Evolutionary conservation across 2,888 invertebrate species (phyloP).

Genomic region (Labia minor): DNA sequence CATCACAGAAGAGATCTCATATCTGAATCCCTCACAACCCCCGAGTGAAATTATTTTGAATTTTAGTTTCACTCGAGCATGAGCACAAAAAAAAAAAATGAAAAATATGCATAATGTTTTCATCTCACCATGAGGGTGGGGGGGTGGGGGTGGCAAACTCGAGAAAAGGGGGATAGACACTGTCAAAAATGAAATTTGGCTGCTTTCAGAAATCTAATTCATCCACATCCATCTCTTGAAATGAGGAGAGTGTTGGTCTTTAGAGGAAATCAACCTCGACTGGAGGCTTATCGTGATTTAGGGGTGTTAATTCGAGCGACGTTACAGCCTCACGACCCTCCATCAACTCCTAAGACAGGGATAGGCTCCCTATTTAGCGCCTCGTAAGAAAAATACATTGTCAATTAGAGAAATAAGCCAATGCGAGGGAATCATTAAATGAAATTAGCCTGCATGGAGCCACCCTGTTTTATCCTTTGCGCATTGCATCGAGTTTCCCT

Average conservation of each 20-base stretch:
- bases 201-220: no score
- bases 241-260: background rate
- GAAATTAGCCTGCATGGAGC: background rate
- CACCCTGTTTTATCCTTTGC: no score
- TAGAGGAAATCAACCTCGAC: background rate
- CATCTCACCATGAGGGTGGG: background rate
- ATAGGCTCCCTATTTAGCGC: background rate
- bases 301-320: background rate
- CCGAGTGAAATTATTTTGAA: background rate
- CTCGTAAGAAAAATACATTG: background rate
- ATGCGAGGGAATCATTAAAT: conserved; percentile 1
- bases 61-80: background rate
- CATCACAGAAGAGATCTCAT: conserved; percentile 13
- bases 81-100: no score
- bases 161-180: no score
- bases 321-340: background rate
- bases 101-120: conserved; percentile 7
- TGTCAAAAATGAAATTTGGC: no score
- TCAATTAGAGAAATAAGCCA: conserved; percentile 2
- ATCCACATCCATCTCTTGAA: background rate
- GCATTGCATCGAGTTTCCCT: no score
- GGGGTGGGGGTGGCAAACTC: background rate
- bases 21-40: background rate
- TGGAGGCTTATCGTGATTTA: conserved; percentile 2
- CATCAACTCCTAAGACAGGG: background rate